phyloP scores from a whole-genome alignment of 2,113 vertebrate genomes.

The Corythornis madagascariensis region DNA sequence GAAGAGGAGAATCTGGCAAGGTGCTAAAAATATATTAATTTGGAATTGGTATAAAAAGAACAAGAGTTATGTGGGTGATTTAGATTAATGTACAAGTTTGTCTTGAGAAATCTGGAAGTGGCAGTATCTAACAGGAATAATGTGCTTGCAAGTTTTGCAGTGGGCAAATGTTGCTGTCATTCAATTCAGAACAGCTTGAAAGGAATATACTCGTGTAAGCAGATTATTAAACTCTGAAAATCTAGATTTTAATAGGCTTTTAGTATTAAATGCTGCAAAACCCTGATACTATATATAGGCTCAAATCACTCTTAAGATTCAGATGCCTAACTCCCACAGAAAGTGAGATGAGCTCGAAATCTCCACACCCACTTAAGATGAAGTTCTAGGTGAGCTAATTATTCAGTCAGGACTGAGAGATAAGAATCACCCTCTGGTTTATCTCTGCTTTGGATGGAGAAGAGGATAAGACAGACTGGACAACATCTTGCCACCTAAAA shows the following conservation, averaged over 20 bases:
- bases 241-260: conserved; percentile 60
- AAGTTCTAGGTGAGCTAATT: conserved; percentile 30
- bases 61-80: background rate
- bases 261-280: conserved; percentile 41
- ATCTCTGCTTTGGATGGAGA: background rate
- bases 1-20: conserved; percentile 35
- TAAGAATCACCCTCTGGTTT: background rate
- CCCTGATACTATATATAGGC: background rate
- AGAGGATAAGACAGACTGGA: background rate
- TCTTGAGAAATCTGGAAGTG: background rate
- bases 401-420: background rate
- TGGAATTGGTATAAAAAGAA: conserved; percentile 1
- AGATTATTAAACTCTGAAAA: conserved; percentile 48
- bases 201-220: conserved; percentile 23
- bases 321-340: background rate
- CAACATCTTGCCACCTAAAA: background rate
- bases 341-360: background rate
- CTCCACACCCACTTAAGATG: background rate
- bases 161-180: background rate
- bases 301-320: background rate
- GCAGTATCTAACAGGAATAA: background rate
- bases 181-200: conserved; percentile 26
- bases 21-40: conserved; percentile 39
- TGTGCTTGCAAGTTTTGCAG: conserved; percentile 3
- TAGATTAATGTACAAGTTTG: background rate